phyloP scores from a whole-genome alignment of 2,888 invertebrate species.

The Cephus pygmeus region DNA sequence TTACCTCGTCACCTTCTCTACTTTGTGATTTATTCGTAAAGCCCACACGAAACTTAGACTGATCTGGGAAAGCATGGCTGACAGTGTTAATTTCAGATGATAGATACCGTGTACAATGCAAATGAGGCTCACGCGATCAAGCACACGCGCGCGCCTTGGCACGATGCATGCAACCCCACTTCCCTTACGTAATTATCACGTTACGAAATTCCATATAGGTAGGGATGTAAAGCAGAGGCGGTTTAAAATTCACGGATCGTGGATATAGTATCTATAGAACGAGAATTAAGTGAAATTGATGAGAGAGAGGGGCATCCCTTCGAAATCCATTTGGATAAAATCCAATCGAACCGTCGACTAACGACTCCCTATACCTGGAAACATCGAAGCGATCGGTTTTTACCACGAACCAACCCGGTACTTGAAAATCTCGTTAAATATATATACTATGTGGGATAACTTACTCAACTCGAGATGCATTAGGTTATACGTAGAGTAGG shows the following conservation, averaged over 20 bases:
- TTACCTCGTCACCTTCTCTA: neutral
- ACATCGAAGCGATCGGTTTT: neutral
- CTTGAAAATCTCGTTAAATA: neutral
- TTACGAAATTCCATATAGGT: constrained; percentile 15
- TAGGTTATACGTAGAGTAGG: neutral
- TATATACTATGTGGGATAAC: neutral
- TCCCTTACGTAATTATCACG: constrained; percentile 35
- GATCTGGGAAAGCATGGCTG: constrained; percentile 44
- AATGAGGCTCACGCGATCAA: constrained; percentile 58
- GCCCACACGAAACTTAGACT: constrained; percentile 2
- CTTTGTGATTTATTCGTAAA: constrained; percentile 4
- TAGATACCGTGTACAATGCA: constrained; percentile 56
- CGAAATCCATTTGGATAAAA: neutral
- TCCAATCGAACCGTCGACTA: neutral
- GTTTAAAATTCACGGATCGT: neutral
- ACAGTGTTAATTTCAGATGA: constrained; percentile 63
- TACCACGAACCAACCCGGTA: neutral
- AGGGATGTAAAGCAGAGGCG: neutral
- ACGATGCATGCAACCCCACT: constrained; percentile 30
- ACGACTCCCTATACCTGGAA: neutral
- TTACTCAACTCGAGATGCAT: neutral
- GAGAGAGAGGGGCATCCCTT: neutral
- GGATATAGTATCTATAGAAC: neutral
- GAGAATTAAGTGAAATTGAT: neutral
- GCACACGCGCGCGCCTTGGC: constrained; percentile 20